Base-by-base conservation (phyloP, 2,113 vertebrate species). In the Plestiodon gilberti region DNA sequence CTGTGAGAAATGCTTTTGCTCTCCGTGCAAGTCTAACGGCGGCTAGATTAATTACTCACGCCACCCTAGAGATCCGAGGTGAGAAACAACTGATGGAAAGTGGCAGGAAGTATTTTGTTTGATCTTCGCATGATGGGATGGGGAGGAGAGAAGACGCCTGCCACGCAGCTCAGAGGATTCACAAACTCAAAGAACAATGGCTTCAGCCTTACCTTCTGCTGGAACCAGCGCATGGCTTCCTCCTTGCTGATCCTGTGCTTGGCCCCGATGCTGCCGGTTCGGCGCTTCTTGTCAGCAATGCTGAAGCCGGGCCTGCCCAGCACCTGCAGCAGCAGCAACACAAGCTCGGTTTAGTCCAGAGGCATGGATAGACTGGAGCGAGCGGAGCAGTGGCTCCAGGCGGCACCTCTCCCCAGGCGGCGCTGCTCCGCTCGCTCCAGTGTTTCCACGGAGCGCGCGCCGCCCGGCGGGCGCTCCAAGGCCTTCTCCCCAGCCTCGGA, bases 201-300 rank as follows among this genome's bases (percentile, higher is more conserved):
- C 33, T 48, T 0, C 0, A 35, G 52, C 1, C 89, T 95, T 93
- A 99, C 99, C 97, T 99, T 99, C 88, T 99, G 99, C 95, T 99
- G 99, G 94, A 99, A 99, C 99, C 99, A 99, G 95, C 99, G 98
- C 98, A 99, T 99, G 93, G 99, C 98, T 93, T 99, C 99, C 95
- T 99, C 99, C 95, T 99, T 99, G 80, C 98, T 98, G 93, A 99
- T 99, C 88, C 99, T 97, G 97, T 99, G 99, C 93, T 97, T 99
- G 97, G 97, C 98, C 57, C 99, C 99, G 61, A 99, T 99, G 95
- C 97, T 98, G 92, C 98, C 99, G 65, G 96, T 97, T 94, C 98
- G 99, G 95, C 97, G 97, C 87, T 99, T 99, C 96, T 99, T 99
- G 97, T 99, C 99, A 8, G 98, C 98, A 1, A 99, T 99, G 97